Conservation (phyloP, 2,888 invertebrate species). For the Bursaphelenchus okinawaensis region DNA sequence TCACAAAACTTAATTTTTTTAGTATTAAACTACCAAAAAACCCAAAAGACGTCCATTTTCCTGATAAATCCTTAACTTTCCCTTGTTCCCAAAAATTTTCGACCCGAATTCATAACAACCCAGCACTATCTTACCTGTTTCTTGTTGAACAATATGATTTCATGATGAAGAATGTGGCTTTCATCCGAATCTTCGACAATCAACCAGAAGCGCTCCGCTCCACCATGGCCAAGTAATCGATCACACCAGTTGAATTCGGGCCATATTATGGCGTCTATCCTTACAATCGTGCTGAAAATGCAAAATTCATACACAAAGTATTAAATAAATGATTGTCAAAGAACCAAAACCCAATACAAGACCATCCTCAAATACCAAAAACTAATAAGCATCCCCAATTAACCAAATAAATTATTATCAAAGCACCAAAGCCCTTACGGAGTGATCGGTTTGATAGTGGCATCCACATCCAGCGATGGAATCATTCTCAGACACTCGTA, state of each 20-base stretch:
- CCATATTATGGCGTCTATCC: conserved; percentile 44
- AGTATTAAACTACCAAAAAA: too few species aligned
- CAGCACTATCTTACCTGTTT: conserved; percentile 70
- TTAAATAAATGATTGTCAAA: neutral
- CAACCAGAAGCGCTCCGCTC: conserved; percentile 80
- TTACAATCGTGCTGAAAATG: conserved; percentile 58
- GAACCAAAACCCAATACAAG: neutral
- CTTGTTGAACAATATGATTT: conserved; percentile 77
- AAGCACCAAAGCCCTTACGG: conserved; percentile 43
- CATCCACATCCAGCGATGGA: conserved; percentile 76
- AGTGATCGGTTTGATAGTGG: conserved; percentile 87
- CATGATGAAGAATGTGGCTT: conserved; percentile 90
- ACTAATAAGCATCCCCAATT: neutral
- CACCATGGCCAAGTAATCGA: conserved; percentile 73
- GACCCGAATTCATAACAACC: too few species aligned
- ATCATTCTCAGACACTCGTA: conserved; percentile 79
- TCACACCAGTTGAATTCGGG: conserved; percentile 65
- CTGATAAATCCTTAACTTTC: too few species aligned
- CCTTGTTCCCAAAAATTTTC: too few species aligned
- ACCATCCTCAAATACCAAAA: neutral
- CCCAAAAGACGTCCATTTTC: too few species aligned
- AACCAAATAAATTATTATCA: neutral
- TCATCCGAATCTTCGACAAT: conserved; percentile 95
- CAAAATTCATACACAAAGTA: neutral
- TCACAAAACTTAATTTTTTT: too few species aligned